Evolutionary conservation across 2,888 invertebrate species (phyloP).

Genomic region (Drosophila yooni): DNA sequence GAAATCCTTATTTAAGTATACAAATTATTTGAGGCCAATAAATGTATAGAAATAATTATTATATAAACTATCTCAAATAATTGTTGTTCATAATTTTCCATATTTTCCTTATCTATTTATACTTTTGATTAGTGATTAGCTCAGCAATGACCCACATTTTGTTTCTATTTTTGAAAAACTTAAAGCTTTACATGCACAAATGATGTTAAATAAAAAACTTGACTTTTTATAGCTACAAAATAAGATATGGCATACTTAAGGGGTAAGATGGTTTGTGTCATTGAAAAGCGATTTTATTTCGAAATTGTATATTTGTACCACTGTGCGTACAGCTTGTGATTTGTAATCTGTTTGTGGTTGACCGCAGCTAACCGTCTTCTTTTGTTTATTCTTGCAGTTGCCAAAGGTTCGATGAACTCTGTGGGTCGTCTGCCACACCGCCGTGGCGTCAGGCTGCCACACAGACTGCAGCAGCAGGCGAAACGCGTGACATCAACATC

Average conservation of each 20-base stretch:
- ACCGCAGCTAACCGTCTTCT: slow-evolving; percentile 1
- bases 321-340: slow-evolving; percentile 1
- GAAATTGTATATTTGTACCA: not conserved
- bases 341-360: slow-evolving; percentile 8
- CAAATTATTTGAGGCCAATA: no score
- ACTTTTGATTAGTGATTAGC: no score
- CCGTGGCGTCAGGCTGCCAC: slow-evolving; percentile 29
- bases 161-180: not conserved
- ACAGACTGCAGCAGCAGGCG: slow-evolving; percentile 30
- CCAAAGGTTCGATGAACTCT: slow-evolving; percentile 62
- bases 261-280: slow-evolving; percentile 9
- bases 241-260: slow-evolving; percentile 28
- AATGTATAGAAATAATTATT: no score
- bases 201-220: not conserved
- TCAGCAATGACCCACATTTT: no score
- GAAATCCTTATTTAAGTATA: no score
- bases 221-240: not conserved
- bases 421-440: slow-evolving; percentile 41
- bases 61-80: no score
- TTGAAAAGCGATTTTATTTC: not conserved
- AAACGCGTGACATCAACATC: slow-evolving; percentile 32
- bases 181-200: not conserved
- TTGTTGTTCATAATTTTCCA: no score
- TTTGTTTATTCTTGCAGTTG: slow-evolving; percentile 58
- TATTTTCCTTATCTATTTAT: no score